Percentiles rank a stretch among this genome's conserved stretches.
Conservation (phyloP, 2,888 invertebrate species). For the Drosophila kanekoi region DNA sequence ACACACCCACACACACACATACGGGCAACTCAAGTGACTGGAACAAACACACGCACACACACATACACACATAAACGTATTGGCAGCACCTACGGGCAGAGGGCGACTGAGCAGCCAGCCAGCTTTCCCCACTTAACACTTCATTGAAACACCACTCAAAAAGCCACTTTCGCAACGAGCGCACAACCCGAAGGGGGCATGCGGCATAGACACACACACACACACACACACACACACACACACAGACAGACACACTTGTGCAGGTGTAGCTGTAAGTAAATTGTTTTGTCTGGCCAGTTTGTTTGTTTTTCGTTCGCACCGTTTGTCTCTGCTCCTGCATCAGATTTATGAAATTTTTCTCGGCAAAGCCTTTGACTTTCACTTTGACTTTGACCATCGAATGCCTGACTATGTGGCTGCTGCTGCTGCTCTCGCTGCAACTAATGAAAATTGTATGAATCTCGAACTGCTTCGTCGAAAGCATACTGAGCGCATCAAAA, state of each 20-base stretch:
- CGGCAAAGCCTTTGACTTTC: slow-evolving; percentile 23
- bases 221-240: slow-evolving; percentile 2
- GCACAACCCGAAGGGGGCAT: slow-evolving; percentile 34
- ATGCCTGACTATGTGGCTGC: slow-evolving; percentile 39
- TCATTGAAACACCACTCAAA: slow-evolving; percentile 82
- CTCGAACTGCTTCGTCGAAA: slow-evolving; percentile 28
- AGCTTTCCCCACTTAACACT: slow-evolving; percentile 79
- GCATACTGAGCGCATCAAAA: slow-evolving; percentile 34
- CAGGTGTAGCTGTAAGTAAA: slow-evolving; percentile 48
- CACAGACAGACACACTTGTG: slow-evolving; percentile 15
- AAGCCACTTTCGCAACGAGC: slow-evolving; percentile 73
- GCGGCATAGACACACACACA: slow-evolving; percentile 19
- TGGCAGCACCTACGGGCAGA: slow-evolving; percentile 11
- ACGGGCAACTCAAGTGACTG: slow-evolving; percentile 52
- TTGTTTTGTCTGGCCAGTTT: slow-evolving; percentile 48
- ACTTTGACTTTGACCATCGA: slow-evolving; percentile 41
- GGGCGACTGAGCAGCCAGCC: slow-evolving; percentile 52
- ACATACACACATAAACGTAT: slow-evolving; percentile 18
- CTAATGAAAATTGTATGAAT: slow-evolving; percentile 56
- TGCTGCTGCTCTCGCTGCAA: slow-evolving; percentile 13
- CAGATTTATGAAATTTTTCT: slow-evolving; percentile 9
- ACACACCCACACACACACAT: slow-evolving; percentile 21
- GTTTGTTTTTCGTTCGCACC: slow-evolving; percentile 38
- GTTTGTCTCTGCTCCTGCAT: slow-evolving; percentile 22
- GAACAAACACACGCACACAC: slow-evolving; percentile 11